Conservation (phyloP, 2,797 vertebrate genomes). For the Enteromius radiatus region DNA sequence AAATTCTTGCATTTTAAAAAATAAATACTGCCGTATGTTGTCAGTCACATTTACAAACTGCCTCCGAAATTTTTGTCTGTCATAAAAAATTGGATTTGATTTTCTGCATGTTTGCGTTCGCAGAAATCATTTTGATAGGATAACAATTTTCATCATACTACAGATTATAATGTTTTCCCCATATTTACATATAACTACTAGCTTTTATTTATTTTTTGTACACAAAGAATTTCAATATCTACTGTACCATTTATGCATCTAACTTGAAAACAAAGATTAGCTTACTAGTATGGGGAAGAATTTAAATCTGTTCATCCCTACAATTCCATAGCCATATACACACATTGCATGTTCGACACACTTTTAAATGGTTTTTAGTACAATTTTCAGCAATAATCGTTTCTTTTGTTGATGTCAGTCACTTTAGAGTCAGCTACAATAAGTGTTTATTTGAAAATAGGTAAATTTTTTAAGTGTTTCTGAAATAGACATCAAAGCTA, state of each 20-base stretch:
- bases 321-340: not conserved
- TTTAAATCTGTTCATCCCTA: not conserved
- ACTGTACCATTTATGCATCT: not conserved
- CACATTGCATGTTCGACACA: not conserved
- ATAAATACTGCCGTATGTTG: not conserved
- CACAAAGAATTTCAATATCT: not conserved
- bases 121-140: not conserved
- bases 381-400: not conserved
- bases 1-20: not conserved
- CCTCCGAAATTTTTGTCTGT: not conserved
- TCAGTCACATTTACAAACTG: not conserved
- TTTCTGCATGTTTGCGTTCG: not conserved
- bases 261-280: not conserved
- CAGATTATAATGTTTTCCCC: not conserved
- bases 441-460: constrained; percentile 37
- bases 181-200: not conserved
- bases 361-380: constrained; percentile 13
- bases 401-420: not conserved
- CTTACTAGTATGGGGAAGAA: not conserved
- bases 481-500: constrained; percentile 38
- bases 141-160: not conserved
- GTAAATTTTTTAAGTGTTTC: constrained; percentile 35
- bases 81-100: not conserved
- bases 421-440: constrained; percentile 41
- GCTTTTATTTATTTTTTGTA: not conserved